Evolutionary conservation across 1,140 invertebrate genomes (phyloP).

Genomic region (Brachionus asplanchnoidis): DNA sequence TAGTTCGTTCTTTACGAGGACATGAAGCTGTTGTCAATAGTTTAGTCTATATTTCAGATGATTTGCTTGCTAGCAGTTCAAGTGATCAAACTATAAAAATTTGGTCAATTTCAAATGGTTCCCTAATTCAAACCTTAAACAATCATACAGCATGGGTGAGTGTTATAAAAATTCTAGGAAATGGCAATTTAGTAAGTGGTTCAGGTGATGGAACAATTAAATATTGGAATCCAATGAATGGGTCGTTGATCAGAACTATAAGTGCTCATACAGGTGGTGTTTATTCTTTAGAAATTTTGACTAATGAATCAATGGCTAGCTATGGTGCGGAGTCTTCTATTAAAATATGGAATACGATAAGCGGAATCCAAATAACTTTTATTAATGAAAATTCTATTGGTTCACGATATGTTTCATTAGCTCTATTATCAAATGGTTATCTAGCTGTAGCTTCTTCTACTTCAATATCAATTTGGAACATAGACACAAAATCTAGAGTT

Average conservation of each 20-base stretch:
- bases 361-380: background rate
- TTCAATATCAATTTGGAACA: background rate
- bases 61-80: background rate
- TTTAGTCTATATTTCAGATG: background rate
- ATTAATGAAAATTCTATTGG: too few species aligned
- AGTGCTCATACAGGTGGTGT: background rate
- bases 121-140: background rate
- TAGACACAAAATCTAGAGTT: background rate
- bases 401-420: background rate
- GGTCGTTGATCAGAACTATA: background rate
- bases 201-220: background rate
- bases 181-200: background rate
- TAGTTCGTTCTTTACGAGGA: background rate
- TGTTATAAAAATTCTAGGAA: background rate
- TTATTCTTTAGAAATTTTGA: background rate
- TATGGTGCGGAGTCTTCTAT: background rate
- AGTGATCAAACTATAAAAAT: background rate
- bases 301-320: background rate
- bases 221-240: background rate
- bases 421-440: background rate
- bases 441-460: background rate
- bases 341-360: slow-evolving; percentile 65
- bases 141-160: background rate
- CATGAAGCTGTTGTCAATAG: background rate
- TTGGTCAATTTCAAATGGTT: background rate